Base-by-base conservation (phyloP, 1,140 invertebrate genomes). In the Diachasmimorpha longicaudata region DNA sequence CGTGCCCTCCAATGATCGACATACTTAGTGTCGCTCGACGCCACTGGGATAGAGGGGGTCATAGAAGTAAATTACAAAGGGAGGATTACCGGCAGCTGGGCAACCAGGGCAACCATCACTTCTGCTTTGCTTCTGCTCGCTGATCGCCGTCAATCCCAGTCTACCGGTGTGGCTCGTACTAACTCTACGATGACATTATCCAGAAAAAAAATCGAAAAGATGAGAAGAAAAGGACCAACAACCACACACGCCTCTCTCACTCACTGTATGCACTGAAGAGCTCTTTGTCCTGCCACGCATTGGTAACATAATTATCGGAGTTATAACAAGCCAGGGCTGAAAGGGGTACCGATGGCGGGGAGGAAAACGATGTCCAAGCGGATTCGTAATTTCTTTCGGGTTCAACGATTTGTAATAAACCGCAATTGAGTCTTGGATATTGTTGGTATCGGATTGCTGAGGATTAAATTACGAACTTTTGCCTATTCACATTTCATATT, bases 291-390 rank as follows among this genome's bases (percentile, higher is more conserved):
- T 85, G 81, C 83, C 80, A 86, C 81, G 86, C 86, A 89, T 89
- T 88, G 86, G 86, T 88, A 89, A 89, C 87, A 89, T 89, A 89
- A 89, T 89, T 89, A 89, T 89, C 84, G 84, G 84, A 88, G 87
- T 89, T 89, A 88, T 88, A 89, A 86, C 86, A 88, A 89, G 85
- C 86, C 86, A 87, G 86, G 78, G 85, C 82, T 79, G 81, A 66
- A 70, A 48, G 70, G 77, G 70, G 71, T 70, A 13, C 25, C 39
- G 31, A 5, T 36, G 10, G 31, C 3, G 67, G 23, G 36, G 31
- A 31, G 31, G 16, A 42, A n/a, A 0, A n/a, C 31, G 23, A 52
- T 72, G 46, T 55, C 48, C 70, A 48, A 55, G 70, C 46, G 55
- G 36, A 19, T 39, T 42, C 48, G 16, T 46, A 55, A 46, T 72